Evolutionary conservation across 2,797 vertebrate species (phyloP).

Genomic region (Sebastes kiyomatsui): DNA sequence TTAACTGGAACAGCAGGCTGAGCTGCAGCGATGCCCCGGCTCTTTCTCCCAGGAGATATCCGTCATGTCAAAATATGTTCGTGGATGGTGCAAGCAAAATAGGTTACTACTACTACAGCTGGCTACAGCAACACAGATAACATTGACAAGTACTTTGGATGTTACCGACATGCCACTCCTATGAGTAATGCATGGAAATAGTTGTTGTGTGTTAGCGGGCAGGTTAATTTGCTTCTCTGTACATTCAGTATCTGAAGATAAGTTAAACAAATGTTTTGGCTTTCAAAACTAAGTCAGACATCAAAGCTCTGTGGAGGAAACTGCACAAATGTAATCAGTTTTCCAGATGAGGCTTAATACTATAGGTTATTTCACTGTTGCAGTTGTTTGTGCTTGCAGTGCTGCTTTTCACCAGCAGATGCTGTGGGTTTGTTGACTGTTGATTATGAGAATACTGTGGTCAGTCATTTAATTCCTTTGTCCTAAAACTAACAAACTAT

Average conservation of each 20-base stretch:
- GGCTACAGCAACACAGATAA: neutral
- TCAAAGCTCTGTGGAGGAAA: neutral
- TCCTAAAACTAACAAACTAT: neutral
- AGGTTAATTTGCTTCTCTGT: neutral
- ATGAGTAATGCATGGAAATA: neutral
- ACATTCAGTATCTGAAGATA: neutral
- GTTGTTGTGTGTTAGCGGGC: neutral
- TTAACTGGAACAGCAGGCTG: constrained; percentile 14
- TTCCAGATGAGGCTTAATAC: neutral
- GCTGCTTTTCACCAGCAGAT: neutral
- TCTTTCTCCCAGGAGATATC: neutral
- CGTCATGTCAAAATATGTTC: neutral
- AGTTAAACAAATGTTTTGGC: neutral
- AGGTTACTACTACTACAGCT: neutral
- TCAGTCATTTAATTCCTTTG: neutral
- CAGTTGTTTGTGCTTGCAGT: neutral
- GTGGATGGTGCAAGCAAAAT: neutral
- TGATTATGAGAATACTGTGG: neutral
- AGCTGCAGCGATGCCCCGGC: neutral
- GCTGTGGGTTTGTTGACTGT: neutral
- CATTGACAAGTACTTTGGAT: neutral
- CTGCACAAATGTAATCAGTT: neutral
- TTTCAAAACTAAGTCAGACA: neutral
- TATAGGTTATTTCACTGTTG: neutral
- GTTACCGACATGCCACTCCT: neutral